Evolutionary conservation across 1,140 invertebrate species (phyloP), one percentile per base, ranked within the genome.

Genomic region (Nomia melanderi): DNA sequence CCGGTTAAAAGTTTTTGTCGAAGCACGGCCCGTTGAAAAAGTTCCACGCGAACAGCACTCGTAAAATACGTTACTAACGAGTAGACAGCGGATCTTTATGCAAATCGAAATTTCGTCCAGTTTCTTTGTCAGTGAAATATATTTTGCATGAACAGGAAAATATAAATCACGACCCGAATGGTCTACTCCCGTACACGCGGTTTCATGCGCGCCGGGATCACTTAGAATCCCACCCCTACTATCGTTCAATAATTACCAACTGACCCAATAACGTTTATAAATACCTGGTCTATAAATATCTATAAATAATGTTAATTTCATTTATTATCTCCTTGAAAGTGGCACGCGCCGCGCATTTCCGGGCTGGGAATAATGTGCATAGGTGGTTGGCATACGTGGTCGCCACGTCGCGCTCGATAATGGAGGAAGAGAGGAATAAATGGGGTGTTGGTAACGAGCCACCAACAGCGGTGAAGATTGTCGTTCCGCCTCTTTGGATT

Each of bases 221-320:
- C 44, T n/a, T n/a, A 6, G 20, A n/a, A 50, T n/a, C 17, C n/a
- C 20, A 39, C 9, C 23, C 41, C 11, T 25, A 33, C 64, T 53
- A 44, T 36, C 53, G 39, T 44, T 27, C 63, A 25, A 76, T 76
- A 69, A 69, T 69, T 59, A 60, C 69, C 65, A 69, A 33, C 29
- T 33, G 20, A 76, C 64, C 53, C 29, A 50, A 20, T 36, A 3
- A 0, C 17, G 7, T 47, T 29, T 69, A 76, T 76, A 76, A 69
- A 69, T 76, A 76, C 36, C 1, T n/a, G 7, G 23, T 50, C n/a
- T 41, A 41, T 33, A 62, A 41, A 62, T 36, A 57, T 50, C 59
- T 62, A 62, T 62, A 39, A 62, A 62, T 36, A 57, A 33, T 56
- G 50, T 59, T 57, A 29, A 75, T 59, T 69, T 57, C 44, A 71